Conservation (phyloP, 2,888 invertebrate genomes). For the Drosophila stalkeri region DNA sequence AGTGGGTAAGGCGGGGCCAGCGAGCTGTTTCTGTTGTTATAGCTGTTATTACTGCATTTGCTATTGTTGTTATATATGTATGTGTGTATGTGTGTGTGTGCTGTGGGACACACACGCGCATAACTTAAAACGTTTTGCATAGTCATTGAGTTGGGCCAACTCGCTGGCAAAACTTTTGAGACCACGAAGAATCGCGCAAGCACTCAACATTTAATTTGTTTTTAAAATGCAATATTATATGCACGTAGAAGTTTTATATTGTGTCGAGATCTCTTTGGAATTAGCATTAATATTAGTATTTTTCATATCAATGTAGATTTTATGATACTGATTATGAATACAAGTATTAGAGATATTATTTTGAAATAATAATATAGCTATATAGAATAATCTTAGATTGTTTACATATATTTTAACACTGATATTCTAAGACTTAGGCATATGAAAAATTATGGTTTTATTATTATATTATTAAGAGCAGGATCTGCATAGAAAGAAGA, state of each 20-base stretch:
- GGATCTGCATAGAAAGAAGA: too few relatives aligned
- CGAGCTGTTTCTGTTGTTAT: conserved; percentile 54
- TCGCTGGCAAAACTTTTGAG: conserved; percentile 20
- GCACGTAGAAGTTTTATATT: background rate
- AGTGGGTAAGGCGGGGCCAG: conserved; percentile 35
- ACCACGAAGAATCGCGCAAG: conserved; percentile 52
- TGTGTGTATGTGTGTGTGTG: conserved; percentile 4
- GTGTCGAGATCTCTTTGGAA: background rate
- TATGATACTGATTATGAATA: too few relatives aligned
- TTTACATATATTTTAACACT: too few relatives aligned
- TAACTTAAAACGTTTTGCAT: conserved; percentile 74
- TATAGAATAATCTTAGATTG: too few relatives aligned
- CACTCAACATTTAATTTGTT: conserved; percentile 18
- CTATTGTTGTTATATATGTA: conserved; percentile 20
- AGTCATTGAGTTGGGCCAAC: conserved; percentile 26
- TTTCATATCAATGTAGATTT: background rate
- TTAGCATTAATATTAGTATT: background rate
- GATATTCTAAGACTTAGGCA: too few relatives aligned
- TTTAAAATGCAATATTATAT: conserved; percentile 5
- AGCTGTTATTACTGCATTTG: conserved; percentile 50
- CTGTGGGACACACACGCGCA: conserved; percentile 57
- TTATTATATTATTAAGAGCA: too few relatives aligned
- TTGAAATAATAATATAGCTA: too few relatives aligned
- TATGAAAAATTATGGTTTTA: too few relatives aligned
- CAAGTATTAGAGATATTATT: too few relatives aligned